Conservation (phyloP, 2,888 invertebrate species). For the Sesia bembeciformis region DNA sequence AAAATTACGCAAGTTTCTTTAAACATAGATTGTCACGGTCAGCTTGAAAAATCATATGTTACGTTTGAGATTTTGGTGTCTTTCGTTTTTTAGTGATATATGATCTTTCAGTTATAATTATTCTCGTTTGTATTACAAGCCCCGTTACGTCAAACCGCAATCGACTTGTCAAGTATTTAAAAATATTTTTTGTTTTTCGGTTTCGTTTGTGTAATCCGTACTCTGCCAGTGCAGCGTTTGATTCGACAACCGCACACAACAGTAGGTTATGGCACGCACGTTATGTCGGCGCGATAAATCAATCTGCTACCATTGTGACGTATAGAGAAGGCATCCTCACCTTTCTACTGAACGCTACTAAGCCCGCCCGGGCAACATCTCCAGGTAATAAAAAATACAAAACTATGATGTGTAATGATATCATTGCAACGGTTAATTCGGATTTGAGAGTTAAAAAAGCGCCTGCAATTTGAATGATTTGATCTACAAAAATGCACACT, state of each 20-base stretch:
- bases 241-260: slow-evolving; percentile 26
- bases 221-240: slow-evolving; percentile 12
- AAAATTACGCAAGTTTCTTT: too few relatives aligned
- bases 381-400: neutral
- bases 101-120: too few relatives aligned
- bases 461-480: too few relatives aligned
- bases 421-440: neutral
- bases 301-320: slow-evolving; percentile 48
- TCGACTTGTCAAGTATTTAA: too few relatives aligned
- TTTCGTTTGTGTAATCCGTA: slow-evolving; percentile 19
- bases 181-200: neutral
- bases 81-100: too few relatives aligned
- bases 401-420: neutral
- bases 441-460: too few relatives aligned
- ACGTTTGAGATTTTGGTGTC: too few relatives aligned
- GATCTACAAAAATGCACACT: too few relatives aligned
- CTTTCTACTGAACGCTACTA: slow-evolving; percentile 16
- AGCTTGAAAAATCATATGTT: too few relatives aligned
- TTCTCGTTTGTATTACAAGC: too few relatives aligned
- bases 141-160: too few relatives aligned
- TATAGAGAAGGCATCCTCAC: slow-evolving; percentile 33
- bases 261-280: slow-evolving; percentile 30
- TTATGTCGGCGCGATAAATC: slow-evolving; percentile 59
- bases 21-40: too few relatives aligned
- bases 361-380: slow-evolving; percentile 6